Percentiles rank a stretch among this genome's conserved stretches.
Evolutionary conservation across 2,888 invertebrate species (phyloP).

Genomic region (Mactromeris polynyma): DNA sequence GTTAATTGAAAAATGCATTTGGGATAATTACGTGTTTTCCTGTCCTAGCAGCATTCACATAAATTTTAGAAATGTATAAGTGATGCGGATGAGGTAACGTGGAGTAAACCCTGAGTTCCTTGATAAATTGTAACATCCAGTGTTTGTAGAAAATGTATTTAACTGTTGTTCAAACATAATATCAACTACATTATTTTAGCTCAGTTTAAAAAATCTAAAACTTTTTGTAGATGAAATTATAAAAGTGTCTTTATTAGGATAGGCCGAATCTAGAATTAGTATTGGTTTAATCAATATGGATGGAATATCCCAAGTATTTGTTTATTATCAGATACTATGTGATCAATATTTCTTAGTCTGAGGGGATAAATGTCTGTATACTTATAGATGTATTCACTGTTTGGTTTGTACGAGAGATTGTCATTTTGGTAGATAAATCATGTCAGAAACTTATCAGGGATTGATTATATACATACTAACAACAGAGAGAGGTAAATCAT

Average conservation of each 20-base stretch:
- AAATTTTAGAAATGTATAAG: too few species aligned
- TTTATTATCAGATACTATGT: neutral
- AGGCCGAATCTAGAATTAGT: neutral
- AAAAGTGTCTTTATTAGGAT: neutral
- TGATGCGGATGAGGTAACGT: too few species aligned
- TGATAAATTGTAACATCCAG: too few species aligned
- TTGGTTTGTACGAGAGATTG: neutral
- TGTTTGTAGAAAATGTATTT: too few species aligned
- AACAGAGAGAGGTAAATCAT: too few species aligned
- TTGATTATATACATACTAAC: neutral
- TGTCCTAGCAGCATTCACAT: too few species aligned
- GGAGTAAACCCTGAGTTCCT: too few species aligned
- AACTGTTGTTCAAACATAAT: too few species aligned
- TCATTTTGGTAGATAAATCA: slow-evolving; percentile 8
- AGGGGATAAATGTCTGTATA: slow-evolving; percentile 4
- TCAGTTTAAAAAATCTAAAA: neutral
- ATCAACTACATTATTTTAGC: too few species aligned
- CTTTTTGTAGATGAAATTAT: neutral
- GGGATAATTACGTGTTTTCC: too few species aligned
- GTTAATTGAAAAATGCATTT: too few species aligned
- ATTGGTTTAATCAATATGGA: neutral
- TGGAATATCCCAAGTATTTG: neutral
- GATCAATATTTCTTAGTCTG: slow-evolving; percentile 16
- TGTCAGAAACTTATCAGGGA: neutral
- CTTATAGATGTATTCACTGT: slow-evolving; percentile 1